Conservation (phyloP, 2,797 vertebrate species). For the Pseudochirops corinnae region DNA sequence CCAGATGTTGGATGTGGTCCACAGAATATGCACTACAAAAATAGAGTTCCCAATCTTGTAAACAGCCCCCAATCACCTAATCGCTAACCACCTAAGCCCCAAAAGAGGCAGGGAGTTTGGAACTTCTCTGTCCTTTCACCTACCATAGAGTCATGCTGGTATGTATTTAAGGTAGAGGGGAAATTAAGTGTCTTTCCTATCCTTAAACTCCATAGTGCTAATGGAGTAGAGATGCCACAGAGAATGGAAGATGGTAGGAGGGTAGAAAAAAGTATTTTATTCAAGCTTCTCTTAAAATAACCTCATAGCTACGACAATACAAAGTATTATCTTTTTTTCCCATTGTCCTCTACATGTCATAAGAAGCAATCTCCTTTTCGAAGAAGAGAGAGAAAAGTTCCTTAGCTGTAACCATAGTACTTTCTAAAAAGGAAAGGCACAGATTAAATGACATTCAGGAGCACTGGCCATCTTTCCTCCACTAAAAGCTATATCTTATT, state of each 20-base stretch:
- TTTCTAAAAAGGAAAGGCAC: neutral
- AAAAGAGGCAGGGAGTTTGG: neutral
- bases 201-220: neutral
- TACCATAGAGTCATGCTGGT: neutral
- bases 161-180: neutral
- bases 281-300: neutral
- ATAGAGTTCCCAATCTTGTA: neutral
- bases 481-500: neutral
- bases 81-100: neutral
- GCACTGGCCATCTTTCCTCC: neutral
- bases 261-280: neutral
- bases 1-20: neutral
- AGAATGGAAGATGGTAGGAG: neutral
- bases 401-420: neutral
- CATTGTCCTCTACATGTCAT: neutral
- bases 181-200: neutral
- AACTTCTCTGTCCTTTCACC: neutral
- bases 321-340: neutral
- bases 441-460: neutral
- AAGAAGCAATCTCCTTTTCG: neutral
- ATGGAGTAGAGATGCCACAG: neutral
- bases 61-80: neutral
- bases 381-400: neutral
- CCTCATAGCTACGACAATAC: neutral
- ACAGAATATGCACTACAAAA: neutral